A percentile compares a stretch with the other conserved stretches of the same genome.
Evolutionary conservation across 1,140 invertebrate species (phyloP).

Genomic region (Drosophila obscura): DNA sequence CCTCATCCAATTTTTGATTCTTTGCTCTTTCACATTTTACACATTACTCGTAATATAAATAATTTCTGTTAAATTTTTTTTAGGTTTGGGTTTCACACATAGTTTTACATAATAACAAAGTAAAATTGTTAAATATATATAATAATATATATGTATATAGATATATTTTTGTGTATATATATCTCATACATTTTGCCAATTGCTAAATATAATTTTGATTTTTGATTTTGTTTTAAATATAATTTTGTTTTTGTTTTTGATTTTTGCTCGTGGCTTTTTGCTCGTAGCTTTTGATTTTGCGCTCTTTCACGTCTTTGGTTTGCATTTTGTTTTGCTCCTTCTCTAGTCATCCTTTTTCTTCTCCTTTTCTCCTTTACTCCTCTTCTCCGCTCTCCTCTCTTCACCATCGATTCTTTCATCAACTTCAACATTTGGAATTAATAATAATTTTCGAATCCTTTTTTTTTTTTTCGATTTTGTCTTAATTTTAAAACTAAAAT

Average conservation of each 20-base stretch:
- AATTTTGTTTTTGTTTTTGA: conserved; percentile 62
- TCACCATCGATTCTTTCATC: neutral
- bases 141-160: conserved; percentile 62
- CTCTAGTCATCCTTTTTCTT: conserved; percentile 6
- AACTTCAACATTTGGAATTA: conserved; percentile 50
- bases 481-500: conserved; percentile 61
- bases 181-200: conserved; percentile 46
- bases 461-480: conserved; percentile 53
- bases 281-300: conserved; percentile 59
- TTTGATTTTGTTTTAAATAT: conserved; percentile 43
- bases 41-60: conserved; percentile 55
- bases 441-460: conserved; percentile 60
- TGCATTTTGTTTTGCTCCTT: conserved; percentile 23
- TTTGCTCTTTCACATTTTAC: conserved; percentile 68
- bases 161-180: conserved; percentile 63
- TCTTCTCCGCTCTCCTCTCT: neutral
- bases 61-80: conserved; percentile 42
- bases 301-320: conserved; percentile 50
- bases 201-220: conserved; percentile 41
- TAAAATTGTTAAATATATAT: conserved; percentile 64
- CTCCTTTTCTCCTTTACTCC: conserved; percentile 16
- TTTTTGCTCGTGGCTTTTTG: conserved; percentile 56
- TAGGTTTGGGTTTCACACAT: conserved; percentile 44
- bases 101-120: conserved; percentile 60
- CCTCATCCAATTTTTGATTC: conserved; percentile 29